A percentile compares a stretch with the other conserved stretches of the same genome.
phyloP scores from a whole-genome alignment of 2,888 invertebrate species.

The Rutpela maculata region DNA sequence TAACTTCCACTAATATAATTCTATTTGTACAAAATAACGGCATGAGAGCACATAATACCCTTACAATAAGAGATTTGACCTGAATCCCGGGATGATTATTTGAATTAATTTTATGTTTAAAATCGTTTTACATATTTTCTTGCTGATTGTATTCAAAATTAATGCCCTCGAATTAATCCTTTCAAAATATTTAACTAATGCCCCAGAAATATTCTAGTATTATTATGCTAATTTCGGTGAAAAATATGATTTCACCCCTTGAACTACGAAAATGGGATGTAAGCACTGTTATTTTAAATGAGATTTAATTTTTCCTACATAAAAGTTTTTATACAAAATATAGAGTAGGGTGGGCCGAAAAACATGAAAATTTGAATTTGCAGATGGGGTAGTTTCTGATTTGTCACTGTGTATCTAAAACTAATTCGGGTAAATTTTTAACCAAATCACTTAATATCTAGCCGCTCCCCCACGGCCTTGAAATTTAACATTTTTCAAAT shows the following conservation, averaged over 20 bases:
- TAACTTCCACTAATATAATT: slow-evolving; percentile 34
- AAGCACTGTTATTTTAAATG: not conserved
- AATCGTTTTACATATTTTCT: slow-evolving; percentile 8
- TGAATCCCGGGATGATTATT: slow-evolving; percentile 10
- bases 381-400: too few species aligned
- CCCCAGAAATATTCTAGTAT: not conserved
- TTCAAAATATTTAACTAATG: not conserved
- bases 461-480: too few species aligned
- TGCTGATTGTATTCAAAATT: slow-evolving; percentile 16
- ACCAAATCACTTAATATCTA: too few species aligned
- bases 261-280: not conserved
- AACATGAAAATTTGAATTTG: too few species aligned
- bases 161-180: not conserved
- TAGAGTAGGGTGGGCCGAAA: too few species aligned
- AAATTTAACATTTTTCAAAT: too few species aligned
- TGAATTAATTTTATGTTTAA: slow-evolving; percentile 21
- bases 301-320: not conserved
- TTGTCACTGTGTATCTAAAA: too few species aligned
- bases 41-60: slow-evolving; percentile 22
- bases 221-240: not conserved
- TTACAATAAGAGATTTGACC: slow-evolving; percentile 19
- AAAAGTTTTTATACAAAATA: not conserved
- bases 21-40: slow-evolving; percentile 25
- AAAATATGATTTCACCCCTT: not conserved
- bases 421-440: too few species aligned